Evolutionary conservation across 1,140 invertebrate genomes (phyloP).

Genomic region (Diplogasteroides magnus): DNA sequence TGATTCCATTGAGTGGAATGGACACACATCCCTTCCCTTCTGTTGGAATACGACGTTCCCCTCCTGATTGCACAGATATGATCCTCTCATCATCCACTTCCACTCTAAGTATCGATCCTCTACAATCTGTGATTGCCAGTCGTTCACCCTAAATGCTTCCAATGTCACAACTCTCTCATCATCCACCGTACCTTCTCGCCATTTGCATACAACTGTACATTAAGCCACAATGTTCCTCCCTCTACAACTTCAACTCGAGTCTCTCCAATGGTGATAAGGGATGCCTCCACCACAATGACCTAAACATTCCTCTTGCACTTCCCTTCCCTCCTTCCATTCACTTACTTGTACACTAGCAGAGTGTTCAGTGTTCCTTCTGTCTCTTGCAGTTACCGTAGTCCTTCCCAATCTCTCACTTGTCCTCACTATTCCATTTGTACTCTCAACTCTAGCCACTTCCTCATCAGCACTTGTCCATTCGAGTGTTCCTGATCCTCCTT

Average conservation of each 20-base stretch:
- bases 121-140: conserved; percentile 42
- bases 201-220: conserved; percentile 52
- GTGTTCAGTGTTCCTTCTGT: conserved; percentile 53
- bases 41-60: conserved; percentile 14
- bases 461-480: conserved; percentile 54
- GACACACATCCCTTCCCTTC: conserved; percentile 38
- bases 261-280: conserved; percentile 55
- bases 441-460: conserved; percentile 28
- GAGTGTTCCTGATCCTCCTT: conserved; percentile 58
- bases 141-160: conserved; percentile 11
- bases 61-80: conserved; percentile 16
- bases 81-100: conserved; percentile 5
- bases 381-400: conserved; percentile 52
- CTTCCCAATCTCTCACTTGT: conserved; percentile 44
- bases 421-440: conserved; percentile 50
- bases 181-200: conserved; percentile 8
- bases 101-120: background rate
- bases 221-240: conserved; percentile 51
- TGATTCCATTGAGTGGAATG: conserved; percentile 25
- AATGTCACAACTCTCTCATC: too few relatives aligned
- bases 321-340: too few relatives aligned
- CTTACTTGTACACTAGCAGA: conserved; percentile 44
- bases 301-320: background rate
- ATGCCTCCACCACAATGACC: conserved; percentile 56
- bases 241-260: conserved; percentile 56